Conservation (phyloP, 2,797 vertebrate species). For the Anniella stebbinsi region DNA sequence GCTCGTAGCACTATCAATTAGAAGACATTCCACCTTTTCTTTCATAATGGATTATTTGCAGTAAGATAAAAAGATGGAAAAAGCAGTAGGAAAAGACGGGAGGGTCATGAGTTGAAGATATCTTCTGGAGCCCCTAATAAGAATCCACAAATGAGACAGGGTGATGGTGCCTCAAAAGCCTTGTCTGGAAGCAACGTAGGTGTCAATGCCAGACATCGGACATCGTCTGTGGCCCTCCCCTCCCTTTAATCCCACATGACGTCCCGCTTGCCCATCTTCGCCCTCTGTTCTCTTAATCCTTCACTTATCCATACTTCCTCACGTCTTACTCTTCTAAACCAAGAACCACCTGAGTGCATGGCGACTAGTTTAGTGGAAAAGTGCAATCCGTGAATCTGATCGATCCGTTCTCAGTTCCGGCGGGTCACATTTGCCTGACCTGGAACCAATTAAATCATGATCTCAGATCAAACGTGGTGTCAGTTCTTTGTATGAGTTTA, state of each 20-base stretch:
- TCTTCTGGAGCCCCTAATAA: no score
- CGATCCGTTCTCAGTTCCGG: not conserved
- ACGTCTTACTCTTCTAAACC: not conserved
- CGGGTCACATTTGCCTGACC: not conserved
- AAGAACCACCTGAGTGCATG: not conserved
- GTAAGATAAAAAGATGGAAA: no score
- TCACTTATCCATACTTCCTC: not conserved
- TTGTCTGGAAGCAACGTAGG: no score
- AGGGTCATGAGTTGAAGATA: no score
- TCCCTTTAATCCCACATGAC: not conserved
- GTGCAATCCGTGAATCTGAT: not conserved
- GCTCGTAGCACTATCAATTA: no score
- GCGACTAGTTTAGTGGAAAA: not conserved
- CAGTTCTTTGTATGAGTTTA: not conserved
- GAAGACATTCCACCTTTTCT: no score
- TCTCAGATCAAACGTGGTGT: not conserved
- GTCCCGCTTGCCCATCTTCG: not conserved
- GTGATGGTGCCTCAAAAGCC: no score
- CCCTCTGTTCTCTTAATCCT: not conserved
- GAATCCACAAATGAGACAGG: no score
- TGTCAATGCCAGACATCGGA: not conserved
- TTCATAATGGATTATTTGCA: no score
- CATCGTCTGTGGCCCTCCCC: no score
- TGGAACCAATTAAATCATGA: constrained; percentile 16
- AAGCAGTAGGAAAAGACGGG: no score